These are phyloP conservation scores for Amblyopsis rosae DNA, from an alignment of 2,113 vertebrate genomes.

Conservation along the genomic window DNA sequence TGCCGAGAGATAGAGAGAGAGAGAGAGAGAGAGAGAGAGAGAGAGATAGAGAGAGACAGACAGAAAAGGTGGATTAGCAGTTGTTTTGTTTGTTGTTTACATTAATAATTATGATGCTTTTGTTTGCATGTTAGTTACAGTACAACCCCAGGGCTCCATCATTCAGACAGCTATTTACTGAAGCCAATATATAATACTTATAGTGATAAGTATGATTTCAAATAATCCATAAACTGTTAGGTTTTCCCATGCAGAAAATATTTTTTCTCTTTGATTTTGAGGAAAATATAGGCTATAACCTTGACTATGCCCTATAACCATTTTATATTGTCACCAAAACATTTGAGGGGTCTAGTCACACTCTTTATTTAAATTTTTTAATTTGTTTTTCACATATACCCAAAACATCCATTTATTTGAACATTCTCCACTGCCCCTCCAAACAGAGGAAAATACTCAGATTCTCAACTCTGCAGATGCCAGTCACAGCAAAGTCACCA, in stretches of 20 bases:
- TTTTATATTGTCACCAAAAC: slow-evolving; percentile 1
- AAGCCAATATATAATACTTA: slow-evolving; percentile 57
- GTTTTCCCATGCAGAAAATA: slow-evolving; percentile 32
- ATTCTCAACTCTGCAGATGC: slow-evolving; percentile 66
- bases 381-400: slow-evolving; percentile 30
- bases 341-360: neutral
- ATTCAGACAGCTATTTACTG: slow-evolving; percentile 56
- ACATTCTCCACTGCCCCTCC: slow-evolving; percentile 31
- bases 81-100: neutral
- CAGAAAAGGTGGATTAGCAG: neutral
- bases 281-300: slow-evolving; percentile 6
- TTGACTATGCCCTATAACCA: neutral
- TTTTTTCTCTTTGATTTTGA: slow-evolving; percentile 29
- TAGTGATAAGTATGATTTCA: slow-evolving; percentile 27
- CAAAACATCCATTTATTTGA: slow-evolving; percentile 49
- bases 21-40: slow-evolving; percentile 19
- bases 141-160: slow-evolving; percentile 37
- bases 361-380: neutral
- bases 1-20: slow-evolving; percentile 1
- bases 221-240: slow-evolving; percentile 53
- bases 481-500: slow-evolving; percentile 74
- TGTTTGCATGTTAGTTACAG: slow-evolving; percentile 24
- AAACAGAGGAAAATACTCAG: slow-evolving; percentile 75
- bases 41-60: slow-evolving; percentile 8
- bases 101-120: neutral